Evolutionary conservation across 2,113 vertebrate species (phyloP).

Genomic region (Theristicus caerulescens): DNA sequence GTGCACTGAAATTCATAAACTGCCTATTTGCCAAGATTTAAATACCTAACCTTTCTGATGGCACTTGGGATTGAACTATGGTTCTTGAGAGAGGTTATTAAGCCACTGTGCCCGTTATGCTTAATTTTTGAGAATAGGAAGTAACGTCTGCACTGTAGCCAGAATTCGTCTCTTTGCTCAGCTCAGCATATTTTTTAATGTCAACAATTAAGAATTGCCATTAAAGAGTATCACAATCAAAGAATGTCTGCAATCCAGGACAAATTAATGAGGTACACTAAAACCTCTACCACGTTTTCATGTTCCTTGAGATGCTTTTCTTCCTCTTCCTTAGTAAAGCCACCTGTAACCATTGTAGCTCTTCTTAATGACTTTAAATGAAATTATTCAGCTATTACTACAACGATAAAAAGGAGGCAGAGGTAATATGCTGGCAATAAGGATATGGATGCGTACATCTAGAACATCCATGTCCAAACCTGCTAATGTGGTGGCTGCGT

Average conservation of each 20-base stretch:
- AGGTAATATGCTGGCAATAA: background rate
- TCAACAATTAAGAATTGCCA: conserved; percentile 65
- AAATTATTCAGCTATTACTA: background rate
- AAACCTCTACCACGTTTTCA: background rate
- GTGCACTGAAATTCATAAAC: conserved; percentile 14
- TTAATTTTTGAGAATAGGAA: conserved; percentile 20
- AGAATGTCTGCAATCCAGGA: conserved; percentile 33
- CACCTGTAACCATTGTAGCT: background rate
- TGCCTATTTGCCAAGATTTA: conserved; percentile 60
- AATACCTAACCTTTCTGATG: conserved; percentile 62
- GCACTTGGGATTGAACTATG: conserved; percentile 43
- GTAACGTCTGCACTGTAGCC: conserved; percentile 16
- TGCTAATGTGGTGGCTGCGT: background rate
- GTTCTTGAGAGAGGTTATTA: conserved; percentile 53
- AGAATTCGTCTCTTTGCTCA: conserved; percentile 28
- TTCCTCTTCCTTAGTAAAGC: background rate
- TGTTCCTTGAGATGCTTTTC: background rate
- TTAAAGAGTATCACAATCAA: conserved; percentile 55
- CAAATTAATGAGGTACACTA: conserved; percentile 49
- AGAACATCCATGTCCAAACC: rapidly evolving
- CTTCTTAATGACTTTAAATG: background rate
- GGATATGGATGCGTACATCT: rapidly evolving
- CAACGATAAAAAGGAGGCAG: rapidly evolving
- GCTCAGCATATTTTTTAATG: conserved; percentile 67
- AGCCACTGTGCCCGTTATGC: conserved; percentile 13